phyloP scores from a whole-genome alignment of 2,888 invertebrate species.

The Drosophila eohydei region DNA sequence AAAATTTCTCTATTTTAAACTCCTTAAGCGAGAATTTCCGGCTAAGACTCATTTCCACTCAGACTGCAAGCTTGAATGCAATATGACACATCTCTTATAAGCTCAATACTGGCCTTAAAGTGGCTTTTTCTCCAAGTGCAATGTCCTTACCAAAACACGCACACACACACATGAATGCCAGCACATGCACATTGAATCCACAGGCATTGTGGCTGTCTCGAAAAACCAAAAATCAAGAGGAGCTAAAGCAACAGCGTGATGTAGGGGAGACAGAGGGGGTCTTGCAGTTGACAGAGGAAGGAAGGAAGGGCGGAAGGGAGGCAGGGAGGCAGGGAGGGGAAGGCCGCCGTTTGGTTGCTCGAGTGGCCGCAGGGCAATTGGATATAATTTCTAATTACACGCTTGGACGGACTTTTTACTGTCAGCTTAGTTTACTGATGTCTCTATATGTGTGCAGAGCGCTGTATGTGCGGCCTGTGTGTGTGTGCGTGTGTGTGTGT shows the following conservation, averaged over 20 bases:
- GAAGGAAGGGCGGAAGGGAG: not conserved
- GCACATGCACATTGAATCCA: conserved; percentile 54
- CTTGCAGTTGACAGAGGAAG: conserved; percentile 5
- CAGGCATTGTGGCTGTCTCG: conserved; percentile 72
- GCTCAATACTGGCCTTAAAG: not conserved
- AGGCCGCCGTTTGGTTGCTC: conserved; percentile 62
- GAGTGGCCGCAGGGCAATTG: conserved; percentile 83
- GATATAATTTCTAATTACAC: conserved; percentile 84
- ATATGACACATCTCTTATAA: not conserved
- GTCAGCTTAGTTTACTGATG: conserved; percentile 81
- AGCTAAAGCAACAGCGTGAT: conserved; percentile 18
- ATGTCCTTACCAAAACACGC: conserved; percentile 21
- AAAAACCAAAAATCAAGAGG: conserved; percentile 77
- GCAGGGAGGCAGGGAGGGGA: not conserved
- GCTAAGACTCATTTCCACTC: not conserved
- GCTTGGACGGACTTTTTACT: conserved; percentile 83
- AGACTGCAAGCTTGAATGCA: not conserved
- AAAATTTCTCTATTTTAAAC: not conserved
- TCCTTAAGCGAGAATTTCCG: not conserved
- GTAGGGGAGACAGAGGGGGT: not conserved
- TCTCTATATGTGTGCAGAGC: conserved; percentile 65
- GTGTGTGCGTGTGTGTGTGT: conserved; percentile 25
- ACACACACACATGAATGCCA: conserved; percentile 27
- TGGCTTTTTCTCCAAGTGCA: conserved; percentile 1
- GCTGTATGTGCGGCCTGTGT: conserved; percentile 20